Percentiles rank a stretch among this genome's conserved stretches.
Conservation (phyloP, 2,888 invertebrate species). For the Artemia sinica region DNA sequence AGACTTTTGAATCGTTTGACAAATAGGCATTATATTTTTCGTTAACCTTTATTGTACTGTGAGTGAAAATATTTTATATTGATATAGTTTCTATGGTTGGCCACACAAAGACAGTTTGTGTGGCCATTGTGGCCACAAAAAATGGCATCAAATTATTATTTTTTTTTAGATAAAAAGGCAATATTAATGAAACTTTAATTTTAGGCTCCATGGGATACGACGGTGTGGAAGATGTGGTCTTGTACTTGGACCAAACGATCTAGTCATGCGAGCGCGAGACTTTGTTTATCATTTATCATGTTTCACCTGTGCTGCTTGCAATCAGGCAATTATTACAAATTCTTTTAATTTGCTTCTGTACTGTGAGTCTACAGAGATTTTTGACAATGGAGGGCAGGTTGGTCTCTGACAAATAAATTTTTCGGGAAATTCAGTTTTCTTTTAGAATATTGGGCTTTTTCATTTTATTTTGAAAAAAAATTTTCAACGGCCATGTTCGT, state of each 20-base stretch:
- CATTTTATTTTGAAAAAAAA: too few relatives aligned
- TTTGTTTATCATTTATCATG: slow-evolving; percentile 74
- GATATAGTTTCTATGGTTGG: too few relatives aligned
- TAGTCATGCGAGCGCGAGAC: slow-evolving; percentile 76
- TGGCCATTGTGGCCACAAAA: too few relatives aligned
- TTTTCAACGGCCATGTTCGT: too few relatives aligned
- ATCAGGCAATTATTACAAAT: slow-evolving; percentile 39
- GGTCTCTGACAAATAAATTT: not conserved
- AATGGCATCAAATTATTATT: too few relatives aligned
- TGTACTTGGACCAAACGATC: slow-evolving; percentile 65
- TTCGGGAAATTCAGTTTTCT: not conserved
- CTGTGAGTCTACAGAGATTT: too few relatives aligned
- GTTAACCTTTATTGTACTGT: too few relatives aligned
- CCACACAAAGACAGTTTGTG: too few relatives aligned
- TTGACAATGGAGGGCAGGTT: not conserved
- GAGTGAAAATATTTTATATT: too few relatives aligned
- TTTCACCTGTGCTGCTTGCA: slow-evolving; percentile 72
- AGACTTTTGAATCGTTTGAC: too few relatives aligned
- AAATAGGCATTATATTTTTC: too few relatives aligned
- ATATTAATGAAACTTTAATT: slow-evolving; percentile 29
- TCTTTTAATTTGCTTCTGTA: not conserved
- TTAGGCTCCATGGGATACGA: slow-evolving; percentile 66
- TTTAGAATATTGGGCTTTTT: not conserved
- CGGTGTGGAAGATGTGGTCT: slow-evolving; percentile 68
- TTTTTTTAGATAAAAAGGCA: not conserved